Conservation (phyloP, 2,888 invertebrate genomes). For the Embidobia sp. region DNA sequence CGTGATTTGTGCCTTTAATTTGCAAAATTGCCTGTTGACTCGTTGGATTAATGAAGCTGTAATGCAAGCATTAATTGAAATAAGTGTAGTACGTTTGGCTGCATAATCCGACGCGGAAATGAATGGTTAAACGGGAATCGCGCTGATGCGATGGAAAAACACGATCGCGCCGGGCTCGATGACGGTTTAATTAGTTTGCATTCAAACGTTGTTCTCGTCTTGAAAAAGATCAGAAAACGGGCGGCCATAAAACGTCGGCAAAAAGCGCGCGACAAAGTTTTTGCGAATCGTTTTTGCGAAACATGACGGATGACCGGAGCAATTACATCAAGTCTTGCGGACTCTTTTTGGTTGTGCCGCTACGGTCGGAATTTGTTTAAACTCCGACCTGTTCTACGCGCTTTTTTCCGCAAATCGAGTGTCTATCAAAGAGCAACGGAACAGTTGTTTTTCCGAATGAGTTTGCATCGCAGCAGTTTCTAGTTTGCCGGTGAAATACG, state of each 20-base stretch:
- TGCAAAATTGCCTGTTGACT: constrained; percentile 59
- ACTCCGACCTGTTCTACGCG: too few species aligned
- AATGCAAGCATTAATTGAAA: constrained; percentile 59
- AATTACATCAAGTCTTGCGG: constrained; percentile 67
- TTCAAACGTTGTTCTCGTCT: constrained; percentile 17
- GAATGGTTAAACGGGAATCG: constrained; percentile 24
- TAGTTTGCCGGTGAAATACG: constrained; percentile 51
- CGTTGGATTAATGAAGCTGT: constrained; percentile 57
- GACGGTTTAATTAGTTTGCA: constrained; percentile 34
- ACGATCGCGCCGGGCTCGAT: constrained; percentile 12
- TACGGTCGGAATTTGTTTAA: too few species aligned
- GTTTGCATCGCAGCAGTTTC: constrained; percentile 29
- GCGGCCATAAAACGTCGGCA: constrained; percentile 55
- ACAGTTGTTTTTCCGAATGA: constrained; percentile 46
- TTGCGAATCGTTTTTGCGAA: constrained; percentile 61
- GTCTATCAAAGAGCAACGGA: constrained; percentile 29
- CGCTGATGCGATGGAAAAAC: constrained; percentile 12
- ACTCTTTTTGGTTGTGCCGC: constrained; percentile 29
- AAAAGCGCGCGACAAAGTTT: constrained; percentile 53
- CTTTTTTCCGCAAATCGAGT: too few species aligned
- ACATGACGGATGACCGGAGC: constrained; percentile 69
- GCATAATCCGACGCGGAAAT: constrained; percentile 25
- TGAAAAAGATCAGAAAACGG: constrained; percentile 56
- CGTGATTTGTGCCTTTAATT: constrained; percentile 63
- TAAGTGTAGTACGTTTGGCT: constrained; percentile 22